phyloP scores from a whole-genome alignment of 2,888 invertebrate genomes.

The Pegoplata infirma region DNA sequence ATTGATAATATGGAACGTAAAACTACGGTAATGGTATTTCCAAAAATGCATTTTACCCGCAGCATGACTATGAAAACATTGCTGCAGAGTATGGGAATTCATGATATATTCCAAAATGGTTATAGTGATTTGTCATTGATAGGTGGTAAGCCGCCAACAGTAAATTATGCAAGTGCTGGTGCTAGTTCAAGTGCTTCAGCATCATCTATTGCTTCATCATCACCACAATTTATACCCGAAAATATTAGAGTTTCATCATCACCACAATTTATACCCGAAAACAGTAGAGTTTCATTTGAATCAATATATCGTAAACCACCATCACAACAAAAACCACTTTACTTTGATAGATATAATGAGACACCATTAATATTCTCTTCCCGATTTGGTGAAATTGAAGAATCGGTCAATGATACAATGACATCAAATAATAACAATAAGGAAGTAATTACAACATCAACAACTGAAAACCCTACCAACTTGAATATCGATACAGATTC shows the following conservation, averaged over 20 bases:
- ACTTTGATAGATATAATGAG: conserved; percentile 61
- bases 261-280: neutral
- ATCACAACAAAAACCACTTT: neutral
- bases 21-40: conserved; percentile 81
- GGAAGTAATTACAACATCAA: neutral
- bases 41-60: conserved; percentile 85
- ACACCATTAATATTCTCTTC: conserved; percentile 58
- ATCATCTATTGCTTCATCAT: too few relatives aligned
- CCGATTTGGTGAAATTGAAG: conserved; percentile 51
- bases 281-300: conserved; percentile 9
- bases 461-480: conserved; percentile 5
- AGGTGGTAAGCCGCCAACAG: conserved; percentile 69
- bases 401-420: neutral
- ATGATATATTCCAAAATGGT: conserved; percentile 81
- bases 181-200: too few relatives aligned
- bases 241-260: neutral
- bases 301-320: conserved; percentile 26
- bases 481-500: neutral
- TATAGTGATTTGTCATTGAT: conserved; percentile 85
- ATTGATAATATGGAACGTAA: conserved; percentile 74
- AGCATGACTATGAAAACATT: conserved; percentile 80
- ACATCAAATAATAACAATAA: neutral
- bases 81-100: conserved; percentile 81
- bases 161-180: neutral
- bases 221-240: neutral